A percentile compares a stretch with the other conserved stretches of the same genome.
phyloP scores from a whole-genome alignment of 2,113 vertebrate genomes.

The Gambusia holbrooki region DNA sequence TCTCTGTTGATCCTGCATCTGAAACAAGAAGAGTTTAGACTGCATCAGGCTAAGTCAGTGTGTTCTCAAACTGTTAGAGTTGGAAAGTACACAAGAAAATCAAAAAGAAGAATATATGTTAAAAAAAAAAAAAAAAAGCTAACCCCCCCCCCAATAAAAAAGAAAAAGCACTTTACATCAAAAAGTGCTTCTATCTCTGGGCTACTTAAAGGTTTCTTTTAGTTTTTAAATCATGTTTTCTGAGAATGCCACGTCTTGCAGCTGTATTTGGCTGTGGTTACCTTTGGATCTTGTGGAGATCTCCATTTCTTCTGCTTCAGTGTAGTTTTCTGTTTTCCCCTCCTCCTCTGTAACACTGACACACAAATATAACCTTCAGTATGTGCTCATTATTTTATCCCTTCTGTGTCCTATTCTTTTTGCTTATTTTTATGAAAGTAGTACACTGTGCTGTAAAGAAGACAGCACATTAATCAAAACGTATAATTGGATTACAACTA shows the following conservation, averaged over 20 bases:
- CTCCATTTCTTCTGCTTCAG: slow-evolving; percentile 92
- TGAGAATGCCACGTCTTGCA: too few species aligned
- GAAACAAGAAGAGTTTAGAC: slow-evolving; percentile 59
- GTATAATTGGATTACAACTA: neutral
- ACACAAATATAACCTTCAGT: slow-evolving; percentile 48
- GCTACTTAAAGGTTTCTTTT: too few species aligned
- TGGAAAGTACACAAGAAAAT: too few species aligned
- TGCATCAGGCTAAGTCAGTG: neutral
- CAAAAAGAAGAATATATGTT: too few species aligned
- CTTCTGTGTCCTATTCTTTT: neutral
- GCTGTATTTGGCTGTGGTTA: slow-evolving; percentile 63
- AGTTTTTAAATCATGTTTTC: too few species aligned
- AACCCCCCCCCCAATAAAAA: neutral
- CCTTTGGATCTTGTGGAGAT: slow-evolving; percentile 98
- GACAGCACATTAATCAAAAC: neutral
- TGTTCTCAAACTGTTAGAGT: neutral
- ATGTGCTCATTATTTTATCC: neutral
- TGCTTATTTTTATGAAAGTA: neutral
- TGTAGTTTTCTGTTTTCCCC: slow-evolving; percentile 83
- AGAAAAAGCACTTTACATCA: neutral
- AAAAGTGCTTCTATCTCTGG: neutral
- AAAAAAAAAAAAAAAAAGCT: too few species aligned
- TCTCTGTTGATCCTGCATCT: slow-evolving; percentile 89
- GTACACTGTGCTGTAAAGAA: too few species aligned
- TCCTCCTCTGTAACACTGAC: slow-evolving; percentile 91